These are phyloP conservation scores for Liolophura sinensis DNA, from an alignment of 1,140 invertebrate genomes.

Conservation along the genomic window DNA sequence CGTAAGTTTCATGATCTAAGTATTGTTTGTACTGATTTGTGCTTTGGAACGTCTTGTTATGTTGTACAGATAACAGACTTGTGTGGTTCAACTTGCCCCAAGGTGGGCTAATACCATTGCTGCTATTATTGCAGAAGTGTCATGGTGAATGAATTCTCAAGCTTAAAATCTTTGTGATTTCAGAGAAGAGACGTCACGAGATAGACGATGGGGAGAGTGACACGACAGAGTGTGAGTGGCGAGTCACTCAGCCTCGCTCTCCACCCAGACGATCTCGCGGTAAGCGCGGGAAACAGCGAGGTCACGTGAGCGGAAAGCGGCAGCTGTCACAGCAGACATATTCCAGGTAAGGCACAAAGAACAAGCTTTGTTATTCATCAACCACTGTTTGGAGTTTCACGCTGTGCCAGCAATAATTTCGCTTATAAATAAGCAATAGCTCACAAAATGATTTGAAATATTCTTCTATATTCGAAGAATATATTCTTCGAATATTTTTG, in stretches of 20 bases:
- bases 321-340: conserved; percentile 28
- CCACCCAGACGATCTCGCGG: conserved; percentile 32
- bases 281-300: conserved; percentile 35
- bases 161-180: conserved; percentile 3
- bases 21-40: not conserved
- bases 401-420: not conserved
- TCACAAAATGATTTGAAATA: too few species aligned
- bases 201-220: conserved; percentile 36
- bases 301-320: conserved; percentile 32
- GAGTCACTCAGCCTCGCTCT: conserved; percentile 17
- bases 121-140: not conserved
- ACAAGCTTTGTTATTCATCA: not conserved
- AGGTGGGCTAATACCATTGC: not conserved
- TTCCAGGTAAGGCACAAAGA: conserved; percentile 25
- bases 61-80: not conserved
- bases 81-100: not conserved
- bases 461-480: too few species aligned
- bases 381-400: not conserved
- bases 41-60: not conserved
- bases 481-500: too few species aligned
- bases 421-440: too few species aligned
- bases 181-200: conserved; percentile 22
- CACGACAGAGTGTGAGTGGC: conserved; percentile 36
- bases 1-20: not conserved
- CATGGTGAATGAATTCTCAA: conserved; percentile 1